A percentile compares a stretch with the other conserved stretches of the same genome.
phyloP scores from a whole-genome alignment of 2,113 vertebrate genomes.

The Himantopus leucocephalus region DNA sequence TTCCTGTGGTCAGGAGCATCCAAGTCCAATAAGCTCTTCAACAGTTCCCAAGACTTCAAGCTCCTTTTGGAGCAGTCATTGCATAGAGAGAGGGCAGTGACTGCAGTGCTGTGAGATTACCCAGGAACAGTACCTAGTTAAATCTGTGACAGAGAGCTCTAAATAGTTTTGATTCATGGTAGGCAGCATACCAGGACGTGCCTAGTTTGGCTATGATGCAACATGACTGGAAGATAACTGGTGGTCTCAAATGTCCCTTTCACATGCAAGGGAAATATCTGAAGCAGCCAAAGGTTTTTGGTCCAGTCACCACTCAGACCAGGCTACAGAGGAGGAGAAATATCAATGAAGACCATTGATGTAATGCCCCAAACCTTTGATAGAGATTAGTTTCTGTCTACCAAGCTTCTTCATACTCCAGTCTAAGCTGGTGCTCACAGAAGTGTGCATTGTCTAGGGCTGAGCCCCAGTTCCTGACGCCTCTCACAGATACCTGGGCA shows the following conservation, averaged over 20 bases:
- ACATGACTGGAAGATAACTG: not conserved
- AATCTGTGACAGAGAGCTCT: not conserved
- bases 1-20: not conserved
- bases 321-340: not conserved
- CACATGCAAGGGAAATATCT: not conserved
- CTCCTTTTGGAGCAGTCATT: not conserved
- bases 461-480: not conserved
- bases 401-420: not conserved
- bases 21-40: not conserved
- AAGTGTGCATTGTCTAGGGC: not conserved
- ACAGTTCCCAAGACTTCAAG: not conserved
- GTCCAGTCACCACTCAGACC: not conserved
- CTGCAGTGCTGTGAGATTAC: not conserved
- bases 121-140: not conserved
- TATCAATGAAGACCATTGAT: not conserved
- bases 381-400: not conserved
- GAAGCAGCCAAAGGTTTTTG: not conserved
- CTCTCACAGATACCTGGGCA: not conserved
- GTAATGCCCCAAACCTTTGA: not conserved
- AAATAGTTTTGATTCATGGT: not conserved
- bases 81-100: not conserved
- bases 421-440: not conserved
- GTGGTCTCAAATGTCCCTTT: not conserved
- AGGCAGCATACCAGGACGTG: not conserved
- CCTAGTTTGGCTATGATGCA: not conserved